Evolutionary conservation across 2,113 vertebrate genomes (phyloP).

Genomic region (Lagopus muta): DNA sequence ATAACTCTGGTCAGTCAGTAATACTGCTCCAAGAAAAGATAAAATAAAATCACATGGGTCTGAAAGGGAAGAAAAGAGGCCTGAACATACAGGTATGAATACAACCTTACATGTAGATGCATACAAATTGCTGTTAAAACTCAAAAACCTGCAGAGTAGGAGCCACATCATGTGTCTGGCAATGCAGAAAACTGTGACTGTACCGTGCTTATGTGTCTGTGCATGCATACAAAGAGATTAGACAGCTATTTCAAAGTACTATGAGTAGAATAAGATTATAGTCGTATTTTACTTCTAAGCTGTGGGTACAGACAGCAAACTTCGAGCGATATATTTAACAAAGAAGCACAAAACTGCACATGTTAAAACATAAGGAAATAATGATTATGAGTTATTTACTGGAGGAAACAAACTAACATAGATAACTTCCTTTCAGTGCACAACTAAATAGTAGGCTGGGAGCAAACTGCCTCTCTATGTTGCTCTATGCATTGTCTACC

Average conservation of each 20-base stretch:
- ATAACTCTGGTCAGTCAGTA: neutral
- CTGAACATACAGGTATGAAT: neutral
- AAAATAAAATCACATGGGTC: neutral
- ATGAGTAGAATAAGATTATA: neutral
- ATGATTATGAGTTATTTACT: neutral
- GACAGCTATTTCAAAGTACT: neutral
- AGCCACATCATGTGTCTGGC: neutral
- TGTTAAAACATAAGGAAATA: neutral
- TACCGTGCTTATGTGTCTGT: rapidly evolving
- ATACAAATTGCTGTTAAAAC: neutral
- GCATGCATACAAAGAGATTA: neutral
- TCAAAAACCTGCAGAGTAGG: neutral
- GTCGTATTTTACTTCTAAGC: neutral
- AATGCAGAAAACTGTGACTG: neutral
- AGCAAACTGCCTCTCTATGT: neutral
- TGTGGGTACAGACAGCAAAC: neutral
- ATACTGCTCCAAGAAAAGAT: neutral
- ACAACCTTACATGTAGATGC: neutral
- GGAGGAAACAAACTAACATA: neutral
- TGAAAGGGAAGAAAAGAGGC: neutral
- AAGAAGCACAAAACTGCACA: neutral
- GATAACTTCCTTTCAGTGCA: neutral
- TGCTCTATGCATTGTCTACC: neutral
- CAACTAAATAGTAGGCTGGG: neutral
- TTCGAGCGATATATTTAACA: neutral